A percentile compares a stretch with the other conserved stretches of the same genome.
Evolutionary conservation across 2,888 invertebrate genomes (phyloP).

Genomic region (Conchocele bisecta): DNA sequence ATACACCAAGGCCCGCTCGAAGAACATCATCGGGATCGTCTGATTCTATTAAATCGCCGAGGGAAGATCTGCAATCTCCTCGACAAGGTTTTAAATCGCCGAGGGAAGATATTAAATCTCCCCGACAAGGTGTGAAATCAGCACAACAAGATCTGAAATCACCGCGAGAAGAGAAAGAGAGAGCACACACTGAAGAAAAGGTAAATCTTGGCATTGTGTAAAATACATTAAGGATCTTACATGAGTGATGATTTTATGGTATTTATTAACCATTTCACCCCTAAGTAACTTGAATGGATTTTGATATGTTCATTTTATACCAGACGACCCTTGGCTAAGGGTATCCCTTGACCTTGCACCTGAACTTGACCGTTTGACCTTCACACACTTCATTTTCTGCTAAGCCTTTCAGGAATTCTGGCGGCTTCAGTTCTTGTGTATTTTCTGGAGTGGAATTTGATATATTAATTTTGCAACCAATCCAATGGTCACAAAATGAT

Average conservation of each 20-base stretch:
- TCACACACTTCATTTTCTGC: conserved; percentile 89
- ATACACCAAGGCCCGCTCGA: conserved; percentile 43
- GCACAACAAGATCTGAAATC: neutral
- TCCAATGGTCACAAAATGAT: too few species aligned
- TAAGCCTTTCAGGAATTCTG: conserved; percentile 91
- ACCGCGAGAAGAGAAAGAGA: conserved; percentile 10
- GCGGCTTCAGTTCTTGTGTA: conserved; percentile 86
- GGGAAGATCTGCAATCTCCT: conserved; percentile 13
- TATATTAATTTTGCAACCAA: too few species aligned
- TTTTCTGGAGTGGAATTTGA: too few species aligned
- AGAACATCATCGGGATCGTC: conserved; percentile 21
- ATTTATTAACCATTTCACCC: too few species aligned
- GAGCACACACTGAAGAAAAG: conserved; percentile 55
- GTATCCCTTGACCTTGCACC: conserved; percentile 93
- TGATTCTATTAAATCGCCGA: conserved; percentile 29
- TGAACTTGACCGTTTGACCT: too few species aligned
- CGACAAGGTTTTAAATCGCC: neutral
- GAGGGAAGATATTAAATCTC: conserved; percentile 4
- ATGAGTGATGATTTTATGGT: too few species aligned
- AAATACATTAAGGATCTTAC: too few species aligned
- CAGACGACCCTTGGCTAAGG: conserved; percentile 96
- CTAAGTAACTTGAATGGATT: too few species aligned
- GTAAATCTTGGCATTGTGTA: too few species aligned
- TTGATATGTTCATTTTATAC: too few species aligned
- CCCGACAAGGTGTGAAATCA: conserved; percentile 4